Base-by-base conservation (phyloP, 2,113 vertebrate species). In the Halichoeres trimaculatus region DNA sequence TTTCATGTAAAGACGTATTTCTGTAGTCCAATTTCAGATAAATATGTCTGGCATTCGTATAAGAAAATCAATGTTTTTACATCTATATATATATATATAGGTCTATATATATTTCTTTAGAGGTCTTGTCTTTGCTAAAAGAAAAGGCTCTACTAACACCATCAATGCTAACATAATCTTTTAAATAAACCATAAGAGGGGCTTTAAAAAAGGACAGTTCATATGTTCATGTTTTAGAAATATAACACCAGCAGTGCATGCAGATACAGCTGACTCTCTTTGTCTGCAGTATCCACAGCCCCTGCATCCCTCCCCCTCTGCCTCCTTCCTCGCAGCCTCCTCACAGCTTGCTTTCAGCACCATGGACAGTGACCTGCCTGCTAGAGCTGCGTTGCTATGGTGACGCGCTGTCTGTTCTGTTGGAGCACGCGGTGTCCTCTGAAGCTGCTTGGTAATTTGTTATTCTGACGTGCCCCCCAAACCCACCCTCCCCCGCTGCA, bases 301-400 rank as follows among this genome's bases (percentile, higher is more conserved):
- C 30, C 60, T 43, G n/a, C 63, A 35, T 60, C 80, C 71, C 73
- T 55, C 84, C 55, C 85, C 78, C 74, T 57, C 57, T 53, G 3
- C 9, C 43, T 6, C 5, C 17, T 19, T 45, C 71, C 70, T 55
- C 80, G 48, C 85, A 73, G 70, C 51, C 58, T 57, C 4, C n/a
- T 30, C 34, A 8, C 2, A 60, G 59, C 84, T 82, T 52, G 41
- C 36, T 68, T 85, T 83, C 80, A 91, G 85, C 84, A 87, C 82
- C 78, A 78, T 10, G 78, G 85, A 82, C 84, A 92, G 85, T 20
- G 67, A 85, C 72, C 30, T 52, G 55, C 67, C 65, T 53, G 14
- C 19, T 30, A n/a, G 62, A 71, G 80, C 83, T 35, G 67, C 76
- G 93, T 94, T 93, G 81, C 85, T 85, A 92, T 84, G 89, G 87